Evolutionary conservation across 2,888 invertebrate genomes (phyloP).

Genomic region (Drosophila mimetica): DNA sequence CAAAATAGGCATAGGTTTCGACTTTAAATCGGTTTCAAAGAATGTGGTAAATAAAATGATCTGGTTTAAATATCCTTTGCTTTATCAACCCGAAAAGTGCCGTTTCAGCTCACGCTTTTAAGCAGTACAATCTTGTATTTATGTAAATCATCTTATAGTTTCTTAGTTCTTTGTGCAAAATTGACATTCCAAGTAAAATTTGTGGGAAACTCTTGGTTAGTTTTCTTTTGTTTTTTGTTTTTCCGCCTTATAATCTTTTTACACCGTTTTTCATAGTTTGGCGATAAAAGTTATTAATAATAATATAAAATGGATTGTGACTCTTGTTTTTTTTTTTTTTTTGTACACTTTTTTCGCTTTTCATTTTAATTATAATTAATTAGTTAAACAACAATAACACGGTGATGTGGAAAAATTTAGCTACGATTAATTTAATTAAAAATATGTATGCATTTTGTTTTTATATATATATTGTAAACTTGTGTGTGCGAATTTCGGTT

Average conservation of each 20-base stretch:
- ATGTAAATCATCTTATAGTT: slow-evolving; percentile 5
- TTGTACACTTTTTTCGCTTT: slow-evolving; percentile 29
- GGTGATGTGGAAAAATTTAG: slow-evolving; percentile 69
- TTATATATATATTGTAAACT: not conserved
- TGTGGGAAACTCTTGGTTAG: slow-evolving; percentile 21
- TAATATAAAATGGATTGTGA: slow-evolving; percentile 18
- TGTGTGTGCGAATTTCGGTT: slow-evolving; percentile 4
- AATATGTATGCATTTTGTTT: slow-evolving; percentile 50
- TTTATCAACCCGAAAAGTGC: slow-evolving; percentile 9
- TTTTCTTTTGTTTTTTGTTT: slow-evolving; percentile 34
- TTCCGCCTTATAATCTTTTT: slow-evolving; percentile 24
- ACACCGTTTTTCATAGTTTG: slow-evolving; percentile 16
- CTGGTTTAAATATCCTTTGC: not conserved
- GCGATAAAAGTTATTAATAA: slow-evolving; percentile 28
- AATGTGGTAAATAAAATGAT: no score
- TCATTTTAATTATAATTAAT: slow-evolving; percentile 31
- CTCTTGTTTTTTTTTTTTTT: slow-evolving; percentile 27
- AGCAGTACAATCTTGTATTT: slow-evolving; percentile 6
- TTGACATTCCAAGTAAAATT: slow-evolving; percentile 32
- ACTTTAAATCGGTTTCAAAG: no score
- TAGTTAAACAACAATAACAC: slow-evolving; percentile 72
- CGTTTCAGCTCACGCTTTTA: not conserved
- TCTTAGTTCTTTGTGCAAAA: slow-evolving; percentile 27
- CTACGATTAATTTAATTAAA: slow-evolving; percentile 63
- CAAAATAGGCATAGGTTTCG: no score